A percentile compares a stretch with the other conserved stretches of the same genome.
phyloP scores from a whole-genome alignment of 2,888 invertebrate species.

The Netelia inedita region DNA sequence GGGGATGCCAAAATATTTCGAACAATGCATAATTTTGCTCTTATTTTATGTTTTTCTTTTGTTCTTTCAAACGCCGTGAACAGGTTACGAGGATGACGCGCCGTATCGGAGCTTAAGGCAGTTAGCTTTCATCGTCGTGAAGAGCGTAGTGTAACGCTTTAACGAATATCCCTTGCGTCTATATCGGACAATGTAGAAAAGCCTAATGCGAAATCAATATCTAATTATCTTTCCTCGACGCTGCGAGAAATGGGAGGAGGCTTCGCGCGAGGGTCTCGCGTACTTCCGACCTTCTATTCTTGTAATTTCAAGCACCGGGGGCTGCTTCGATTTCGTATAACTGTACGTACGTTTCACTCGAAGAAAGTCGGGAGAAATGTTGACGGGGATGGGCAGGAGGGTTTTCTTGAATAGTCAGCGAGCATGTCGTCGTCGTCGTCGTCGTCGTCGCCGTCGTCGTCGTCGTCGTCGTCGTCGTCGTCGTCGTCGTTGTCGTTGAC shows the following conservation, averaged over 20 bases:
- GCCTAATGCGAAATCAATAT: constrained; percentile 82
- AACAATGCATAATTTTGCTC: constrained; percentile 11
- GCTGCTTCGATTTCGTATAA: background rate
- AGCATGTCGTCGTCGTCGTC: constrained; percentile 44
- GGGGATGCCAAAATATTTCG: background rate
- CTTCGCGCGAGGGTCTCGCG: constrained; percentile 33
- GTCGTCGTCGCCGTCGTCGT: constrained; percentile 30
- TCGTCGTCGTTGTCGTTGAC: constrained; percentile 28
- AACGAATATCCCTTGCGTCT: constrained; percentile 73
- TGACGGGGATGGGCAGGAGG: constrained; percentile 29
- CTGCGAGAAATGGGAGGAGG: constrained; percentile 16
- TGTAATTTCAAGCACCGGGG: constrained; percentile 35
- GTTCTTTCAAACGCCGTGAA: constrained; percentile 32
- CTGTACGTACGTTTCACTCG: background rate
- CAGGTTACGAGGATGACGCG: background rate
- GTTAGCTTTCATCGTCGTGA: background rate
- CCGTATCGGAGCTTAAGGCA: constrained; percentile 20
- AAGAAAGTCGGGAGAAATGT: constrained; percentile 22
- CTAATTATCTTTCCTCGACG: constrained; percentile 78
- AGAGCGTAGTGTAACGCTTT: constrained; percentile 71
- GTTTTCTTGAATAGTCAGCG: constrained; percentile 55
- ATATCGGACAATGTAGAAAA: constrained; percentile 57
- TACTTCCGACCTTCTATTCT: constrained; percentile 39
- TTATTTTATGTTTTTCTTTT: constrained; percentile 3
- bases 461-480: constrained; percentile 38